Evolutionary conservation across 2,888 invertebrate species (phyloP), one percentile per base, ranked within the genome.

Genomic region (Sarcophaga subvicina): DNA sequence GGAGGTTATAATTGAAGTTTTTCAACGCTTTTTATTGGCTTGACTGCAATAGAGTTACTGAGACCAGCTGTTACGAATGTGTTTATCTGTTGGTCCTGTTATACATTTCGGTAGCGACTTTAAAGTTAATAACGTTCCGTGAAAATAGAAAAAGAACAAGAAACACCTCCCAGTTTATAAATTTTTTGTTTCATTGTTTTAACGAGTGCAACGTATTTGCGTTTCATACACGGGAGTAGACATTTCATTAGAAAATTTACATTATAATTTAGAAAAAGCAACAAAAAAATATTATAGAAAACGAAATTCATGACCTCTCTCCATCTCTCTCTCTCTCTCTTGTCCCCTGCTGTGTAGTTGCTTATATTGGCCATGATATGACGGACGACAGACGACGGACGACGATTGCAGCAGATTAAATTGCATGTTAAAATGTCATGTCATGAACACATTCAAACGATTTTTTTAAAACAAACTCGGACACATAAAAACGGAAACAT

Each of bases 341-440:
- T 54, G 12, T 14, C 17, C 5, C 17, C 54, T 14, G 17, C 17
- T 14, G 17, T 14, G 54, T 37, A 5, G 54, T 54, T 14, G 17
- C 54, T 54, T 54, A 54, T 54, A 54, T 14, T 54, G 14, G 54
- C 17, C 59, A 75, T 80, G 64, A 60, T 66, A 70, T 49, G 37
- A 37, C 37, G 37, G 37, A 8, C 37, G 8, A 37, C 37, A 6
- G 37, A 70, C 60, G 0, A 37, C 8, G 37, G 0, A 37, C 8
- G 37, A 37, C 8, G 49, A 79, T 69, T 81, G 54, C 17, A 10
- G 54, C 67, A 72, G 22, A 75, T 76, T 37, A 10, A 78, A 62
- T 79, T 87, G 87, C 87, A 81, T 84, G 84, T 76, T 63, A 63
- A 67, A 77, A 76, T 79, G 69, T 37, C 87, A 79, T 82, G 87